A percentile compares a stretch with the other conserved stretches of the same genome.
phyloP scores from a whole-genome alignment of 2,797 vertebrate species.

The Neosilurus mollespiculum region DNA sequence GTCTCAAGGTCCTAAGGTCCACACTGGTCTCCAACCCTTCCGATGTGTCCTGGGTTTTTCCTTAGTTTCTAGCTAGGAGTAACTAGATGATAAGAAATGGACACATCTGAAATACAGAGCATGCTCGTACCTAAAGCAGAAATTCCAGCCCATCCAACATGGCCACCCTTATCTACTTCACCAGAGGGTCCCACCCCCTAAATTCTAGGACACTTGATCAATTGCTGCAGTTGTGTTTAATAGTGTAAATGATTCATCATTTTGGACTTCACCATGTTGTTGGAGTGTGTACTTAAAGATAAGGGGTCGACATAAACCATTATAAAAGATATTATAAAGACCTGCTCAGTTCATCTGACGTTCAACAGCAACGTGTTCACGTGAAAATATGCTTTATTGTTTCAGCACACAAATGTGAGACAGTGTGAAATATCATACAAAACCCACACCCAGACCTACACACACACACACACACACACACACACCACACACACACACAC shows the following conservation, averaged over 20 bases:
- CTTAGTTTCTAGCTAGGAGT: background rate
- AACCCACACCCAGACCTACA: conserved; percentile 20
- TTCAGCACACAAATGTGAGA: background rate
- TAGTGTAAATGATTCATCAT: background rate
- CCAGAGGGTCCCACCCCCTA: background rate
- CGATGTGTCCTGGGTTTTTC: background rate
- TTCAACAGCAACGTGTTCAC: background rate
- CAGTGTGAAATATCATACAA: background rate
- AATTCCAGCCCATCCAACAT: background rate
- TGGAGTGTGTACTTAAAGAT: background rate
- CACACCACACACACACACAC: conserved; percentile 17
- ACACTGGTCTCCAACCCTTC: no score
- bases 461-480: conserved; percentile 39
- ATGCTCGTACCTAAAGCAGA: background rate
- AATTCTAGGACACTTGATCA: background rate
- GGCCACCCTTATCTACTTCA: background rate
- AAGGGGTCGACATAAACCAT: background rate
- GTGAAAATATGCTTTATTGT: background rate
- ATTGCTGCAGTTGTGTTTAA: background rate
- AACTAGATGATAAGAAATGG: background rate
- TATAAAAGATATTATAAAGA: background rate
- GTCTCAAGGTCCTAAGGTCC: no score
- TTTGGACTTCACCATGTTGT: background rate
- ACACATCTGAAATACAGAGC: no score
- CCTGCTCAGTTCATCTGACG: background rate